A percentile compares a stretch with the other conserved stretches of the same genome.
These are phyloP conservation scores for Periophthalmus modestus DNA, from an alignment of 2,113 vertebrate species.

Conservation along the genomic window DNA sequence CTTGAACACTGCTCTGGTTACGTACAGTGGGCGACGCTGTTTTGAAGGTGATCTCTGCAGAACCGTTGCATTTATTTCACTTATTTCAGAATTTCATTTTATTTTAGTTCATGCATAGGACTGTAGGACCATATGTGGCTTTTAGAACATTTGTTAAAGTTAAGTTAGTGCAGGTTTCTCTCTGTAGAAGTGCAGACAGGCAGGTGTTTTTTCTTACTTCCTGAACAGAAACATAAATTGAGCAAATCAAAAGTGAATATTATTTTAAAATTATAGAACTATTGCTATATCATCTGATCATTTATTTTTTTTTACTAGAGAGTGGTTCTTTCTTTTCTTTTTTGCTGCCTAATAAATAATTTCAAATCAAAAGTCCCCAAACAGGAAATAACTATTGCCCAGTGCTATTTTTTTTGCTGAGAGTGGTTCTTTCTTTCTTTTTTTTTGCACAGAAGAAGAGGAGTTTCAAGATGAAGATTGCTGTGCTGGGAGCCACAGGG, in stretches of 20 bases:
- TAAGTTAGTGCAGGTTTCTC: too few species aligned
- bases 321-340: slow-evolving; percentile 18
- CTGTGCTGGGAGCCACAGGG: slow-evolving; percentile 79
- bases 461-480: slow-evolving; percentile 73
- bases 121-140: too few species aligned
- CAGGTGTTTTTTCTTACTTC: too few species aligned
- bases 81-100: too few species aligned
- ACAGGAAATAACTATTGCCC: slow-evolving; percentile 32
- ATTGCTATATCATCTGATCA: slow-evolving; percentile 10
- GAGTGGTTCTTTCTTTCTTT: too few species aligned
- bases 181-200: too few species aligned
- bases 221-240: background rate
- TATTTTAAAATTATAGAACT: background rate
- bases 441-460: rapidly evolving
- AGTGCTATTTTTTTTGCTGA: too few species aligned
- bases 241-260: too few species aligned
- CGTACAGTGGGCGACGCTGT: background rate
- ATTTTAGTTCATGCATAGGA: too few species aligned
- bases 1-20: slow-evolving; percentile 28
- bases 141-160: too few species aligned
- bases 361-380: too few species aligned
- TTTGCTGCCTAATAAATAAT: too few species aligned
- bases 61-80: background rate
- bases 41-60: slow-evolving; percentile 11
- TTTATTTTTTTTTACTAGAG: background rate